phyloP scores from a whole-genome alignment of 2,113 vertebrate genomes.

The Sitta europaea region DNA sequence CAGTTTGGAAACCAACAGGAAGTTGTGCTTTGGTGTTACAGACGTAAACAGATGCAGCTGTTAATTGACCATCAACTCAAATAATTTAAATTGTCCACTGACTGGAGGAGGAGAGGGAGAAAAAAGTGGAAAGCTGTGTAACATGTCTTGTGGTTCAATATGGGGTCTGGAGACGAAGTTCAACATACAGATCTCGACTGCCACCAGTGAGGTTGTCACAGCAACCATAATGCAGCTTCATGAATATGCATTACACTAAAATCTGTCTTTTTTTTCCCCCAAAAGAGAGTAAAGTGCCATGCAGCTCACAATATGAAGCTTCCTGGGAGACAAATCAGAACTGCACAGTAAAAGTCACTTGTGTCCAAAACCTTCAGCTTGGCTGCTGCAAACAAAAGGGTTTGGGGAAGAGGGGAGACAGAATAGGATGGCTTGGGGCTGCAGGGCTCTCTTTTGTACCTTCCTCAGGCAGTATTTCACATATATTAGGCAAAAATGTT shows the following conservation, averaged over 20 bases:
- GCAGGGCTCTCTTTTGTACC: neutral
- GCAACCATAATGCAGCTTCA: conserved; percentile 38
- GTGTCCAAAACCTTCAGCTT: neutral
- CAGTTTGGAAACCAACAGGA: fast-evolving
- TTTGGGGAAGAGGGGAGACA: neutral
- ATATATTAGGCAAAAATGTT: neutral
- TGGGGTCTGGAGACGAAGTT: neutral
- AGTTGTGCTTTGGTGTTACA: neutral
- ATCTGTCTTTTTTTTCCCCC: neutral
- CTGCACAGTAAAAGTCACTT: neutral
- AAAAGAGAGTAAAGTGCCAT: neutral
- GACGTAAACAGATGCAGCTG: neutral
- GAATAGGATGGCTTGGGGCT: fast-evolving
- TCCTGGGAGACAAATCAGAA: neutral
- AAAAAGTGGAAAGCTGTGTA: neutral
- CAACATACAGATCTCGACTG: neutral
- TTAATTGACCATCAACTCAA: neutral
- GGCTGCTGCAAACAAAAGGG: neutral
- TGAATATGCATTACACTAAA: conserved; percentile 9
- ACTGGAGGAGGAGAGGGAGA: neutral
- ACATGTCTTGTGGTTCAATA: neutral
- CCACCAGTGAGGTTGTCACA: conserved; percentile 26
- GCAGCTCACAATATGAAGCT: conserved; percentile 5
- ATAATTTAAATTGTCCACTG: neutral
- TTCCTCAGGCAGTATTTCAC: neutral